A percentile compares a stretch with the other conserved stretches of the same genome.
phyloP scores from a whole-genome alignment of 2,797 vertebrate species.

The Syngnathus rostellatus region DNA sequence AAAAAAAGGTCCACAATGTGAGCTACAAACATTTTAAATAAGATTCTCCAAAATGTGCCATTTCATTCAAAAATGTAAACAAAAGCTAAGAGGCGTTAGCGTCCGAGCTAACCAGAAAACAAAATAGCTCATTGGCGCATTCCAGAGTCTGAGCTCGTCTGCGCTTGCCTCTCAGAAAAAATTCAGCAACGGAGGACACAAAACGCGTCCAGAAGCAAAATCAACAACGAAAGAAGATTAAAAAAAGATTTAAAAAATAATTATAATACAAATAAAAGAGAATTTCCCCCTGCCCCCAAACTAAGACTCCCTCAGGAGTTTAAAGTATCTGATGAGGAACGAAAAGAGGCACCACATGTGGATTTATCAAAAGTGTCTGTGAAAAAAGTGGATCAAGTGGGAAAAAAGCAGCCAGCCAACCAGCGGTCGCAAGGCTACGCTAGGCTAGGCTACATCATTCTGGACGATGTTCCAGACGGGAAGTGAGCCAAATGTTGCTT shows the following conservation, averaged over 20 bases:
- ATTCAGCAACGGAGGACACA: conserved; percentile 3
- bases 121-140: background rate
- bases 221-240: background rate
- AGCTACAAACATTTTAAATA: conserved; percentile 1
- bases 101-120: background rate
- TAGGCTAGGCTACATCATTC: conserved; percentile 82
- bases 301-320: conserved; percentile 64
- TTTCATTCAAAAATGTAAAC: conserved; percentile 2
- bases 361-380: conserved; percentile 80
- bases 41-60: background rate
- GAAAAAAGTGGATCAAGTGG: conserved; percentile 55
- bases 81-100: conserved; percentile 3
- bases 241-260: conserved; percentile 7
- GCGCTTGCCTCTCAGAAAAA: conserved; percentile 24
- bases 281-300: conserved; percentile 5
- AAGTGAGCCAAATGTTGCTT: conserved; percentile 97
- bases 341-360: conserved; percentile 63
- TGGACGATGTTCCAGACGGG: conserved; percentile 88
- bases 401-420: conserved; percentile 19
- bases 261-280: background rate
- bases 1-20: background rate
- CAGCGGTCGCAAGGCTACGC: conserved; percentile 8
- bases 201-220: conserved; percentile 10
- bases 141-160: background rate
- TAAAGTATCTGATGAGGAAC: conserved; percentile 15